Evolutionary conservation across 2,888 invertebrate genomes (phyloP), one percentile per base, ranked within the genome.

Genomic region (Helleia helle): DNA sequence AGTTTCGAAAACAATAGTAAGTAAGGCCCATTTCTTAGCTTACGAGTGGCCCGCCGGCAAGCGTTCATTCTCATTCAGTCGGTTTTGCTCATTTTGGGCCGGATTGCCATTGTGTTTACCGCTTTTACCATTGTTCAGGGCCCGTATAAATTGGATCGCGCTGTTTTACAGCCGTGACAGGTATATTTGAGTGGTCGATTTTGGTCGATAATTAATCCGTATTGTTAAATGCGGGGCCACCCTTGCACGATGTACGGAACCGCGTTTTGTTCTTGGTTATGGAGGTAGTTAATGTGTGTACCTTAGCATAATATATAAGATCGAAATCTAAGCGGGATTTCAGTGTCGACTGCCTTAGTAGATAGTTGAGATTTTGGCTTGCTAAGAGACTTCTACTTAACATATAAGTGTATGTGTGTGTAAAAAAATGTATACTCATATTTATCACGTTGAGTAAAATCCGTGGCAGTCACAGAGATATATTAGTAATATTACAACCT

Each of bases 151-250:
- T 84, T 79, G 77, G 74, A 56, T 62, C 64, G 65, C 72, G 70
- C 70, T 76, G 70, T 71, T 68, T 66, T 70, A 65, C 74, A 70
- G 55, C 66, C 64, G 66, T 77, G 84, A 83, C 84, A 84, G 84
- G 81, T 83, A 83, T 83, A 83, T 84, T 83, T 81, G 81, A 83
- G 70, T 80, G 71, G 71, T 69, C 80, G 77, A 73, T 76, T 83
- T 81, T 65, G 65, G 66, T 65, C 76, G 79, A 81, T 84, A 84
- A 84, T 84, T 83, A 84, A 81, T 84, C 84, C 72, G 75, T 77
- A 76, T 79, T 83, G 81, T 80, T 71, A 72, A 74, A 69, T 66
- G 74, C 66, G 63, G 63, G 72, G 74, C 65, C 81, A 81, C 83
- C 84, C 83, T 75, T 71, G 77, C 72, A 74, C 66, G 59, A 48